Base-by-base conservation (phyloP, 2,888 invertebrate genomes). In the Papilio gigon region DNA sequence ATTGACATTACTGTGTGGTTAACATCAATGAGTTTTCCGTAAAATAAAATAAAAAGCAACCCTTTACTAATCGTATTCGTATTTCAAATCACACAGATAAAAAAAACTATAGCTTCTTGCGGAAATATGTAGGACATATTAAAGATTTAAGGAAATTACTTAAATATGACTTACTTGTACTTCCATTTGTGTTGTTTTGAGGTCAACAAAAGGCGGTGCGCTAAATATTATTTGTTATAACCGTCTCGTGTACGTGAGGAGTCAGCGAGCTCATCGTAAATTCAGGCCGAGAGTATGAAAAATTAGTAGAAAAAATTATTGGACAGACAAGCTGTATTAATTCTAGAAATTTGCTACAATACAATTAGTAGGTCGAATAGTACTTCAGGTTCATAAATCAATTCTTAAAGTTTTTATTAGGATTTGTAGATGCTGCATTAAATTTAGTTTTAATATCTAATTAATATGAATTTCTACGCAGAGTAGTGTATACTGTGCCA, bases 161-260 rank as follows among this genome's bases (percentile, higher is more conserved):
- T 22, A 9, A 40, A 22, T 30, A n/a, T 30, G 30, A 30, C 27
- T 53, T 76, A 77, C 74, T 72, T 75, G 74, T 78, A 75, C 47
- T 17, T 25, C 74, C 74, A 74, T 74, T 80, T 80, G 80, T 75
- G 79, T 72, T 71, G 59, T 67, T 72, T 74, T 73, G 60, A 71
- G 75, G 73, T 75, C 75, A 71, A 73, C 71, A 70, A 73, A 75
- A 77, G 78, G 77, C 78, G 82, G 81, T 84, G 80, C 83, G 84
- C 81, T 84, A 84, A 85, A 86, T 86, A 74, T 74, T 75, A 73
- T 84, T 85, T 81, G 80, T 83, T 82, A 82, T 83, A 82, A 81
- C 80, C 76, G 79, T 76, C 76, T 72, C 70, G 67, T 76, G 80
- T 84, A 87, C 86, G 88, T 87, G 88, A 84, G 80, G 77, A 84